These are phyloP conservation scores for Pedetes capensis DNA, from an alignment of 2,113 vertebrate species.

Conservation along the genomic window DNA sequence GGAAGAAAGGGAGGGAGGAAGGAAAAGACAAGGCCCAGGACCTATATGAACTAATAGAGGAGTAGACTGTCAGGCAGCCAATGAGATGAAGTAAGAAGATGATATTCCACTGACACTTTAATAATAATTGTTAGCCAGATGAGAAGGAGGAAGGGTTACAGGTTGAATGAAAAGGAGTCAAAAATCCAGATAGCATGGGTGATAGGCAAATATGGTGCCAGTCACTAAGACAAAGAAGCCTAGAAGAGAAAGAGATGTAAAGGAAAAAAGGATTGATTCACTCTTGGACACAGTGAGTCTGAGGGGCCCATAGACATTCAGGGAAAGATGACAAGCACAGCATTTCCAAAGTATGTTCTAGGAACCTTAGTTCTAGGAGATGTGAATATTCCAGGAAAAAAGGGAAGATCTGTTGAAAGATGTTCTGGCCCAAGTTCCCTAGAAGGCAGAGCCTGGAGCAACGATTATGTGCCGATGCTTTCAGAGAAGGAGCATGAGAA, in stretches of 20 bases:
- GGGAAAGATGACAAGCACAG: not conserved
- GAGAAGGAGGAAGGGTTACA: not conserved
- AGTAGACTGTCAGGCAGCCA: not conserved
- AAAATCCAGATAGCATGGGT: not conserved
- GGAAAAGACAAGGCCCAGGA: not conserved
- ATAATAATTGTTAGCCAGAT: not conserved
- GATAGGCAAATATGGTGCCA: not conserved
- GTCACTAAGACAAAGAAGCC: not conserved
- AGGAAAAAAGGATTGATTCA: not conserved
- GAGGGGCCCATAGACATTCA: not conserved
- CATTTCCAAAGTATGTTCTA: not conserved
- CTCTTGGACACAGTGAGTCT: not conserved
- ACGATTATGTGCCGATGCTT: not conserved
- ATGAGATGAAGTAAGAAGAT: not conserved
- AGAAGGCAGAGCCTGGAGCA: constrained; percentile 8
- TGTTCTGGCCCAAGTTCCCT: not conserved
- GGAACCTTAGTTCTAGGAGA: constrained; percentile 42
- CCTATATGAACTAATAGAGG: not conserved
- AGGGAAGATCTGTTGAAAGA: not conserved
- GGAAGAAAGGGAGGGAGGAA: no score
- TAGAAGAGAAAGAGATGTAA: not conserved
- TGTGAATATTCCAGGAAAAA: not conserved
- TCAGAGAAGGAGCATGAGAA: not conserved
- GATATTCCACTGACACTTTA: not conserved
- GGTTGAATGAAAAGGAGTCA: not conserved